phyloP scores from a whole-genome alignment of 2,888 invertebrate genomes.

The Pimpla rufipes region DNA sequence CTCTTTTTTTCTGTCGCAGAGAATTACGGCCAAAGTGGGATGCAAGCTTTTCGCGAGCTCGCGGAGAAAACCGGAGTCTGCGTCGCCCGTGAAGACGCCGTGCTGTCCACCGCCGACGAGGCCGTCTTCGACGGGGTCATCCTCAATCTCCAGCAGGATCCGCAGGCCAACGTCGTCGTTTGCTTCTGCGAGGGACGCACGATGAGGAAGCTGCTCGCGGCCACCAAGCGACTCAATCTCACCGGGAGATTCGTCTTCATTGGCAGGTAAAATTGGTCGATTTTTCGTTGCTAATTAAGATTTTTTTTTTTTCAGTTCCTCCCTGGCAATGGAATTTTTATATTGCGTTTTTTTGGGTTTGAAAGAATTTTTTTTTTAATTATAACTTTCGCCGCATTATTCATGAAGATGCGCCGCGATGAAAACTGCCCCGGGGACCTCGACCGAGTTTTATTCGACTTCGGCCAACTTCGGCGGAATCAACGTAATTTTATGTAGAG shows the following conservation, averaged over 20 bases:
- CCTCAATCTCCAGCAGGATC: constrained; percentile 86
- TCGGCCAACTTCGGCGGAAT: too few species aligned
- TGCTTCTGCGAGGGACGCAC: constrained; percentile 94
- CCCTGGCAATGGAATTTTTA: too few species aligned
- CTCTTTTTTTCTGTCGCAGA: constrained; percentile 85
- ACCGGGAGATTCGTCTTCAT: constrained; percentile 89
- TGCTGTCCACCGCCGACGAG: constrained; percentile 88
- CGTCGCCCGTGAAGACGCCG: constrained; percentile 90
- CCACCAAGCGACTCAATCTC: constrained; percentile 87
- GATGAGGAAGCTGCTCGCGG: constrained; percentile 88
- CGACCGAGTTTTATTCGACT: too few species aligned
- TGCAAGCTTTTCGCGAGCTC: constrained; percentile 91
- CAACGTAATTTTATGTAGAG: too few species aligned
- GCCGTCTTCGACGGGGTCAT: constrained; percentile 87
- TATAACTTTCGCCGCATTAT: too few species aligned
- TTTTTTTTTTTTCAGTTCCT: too few species aligned
- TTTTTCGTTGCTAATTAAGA: neutral
- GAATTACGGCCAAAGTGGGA: constrained; percentile 92
- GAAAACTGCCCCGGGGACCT: too few species aligned
- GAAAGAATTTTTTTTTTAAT: too few species aligned
- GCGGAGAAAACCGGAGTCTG: constrained; percentile 90
- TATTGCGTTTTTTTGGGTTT: too few species aligned
- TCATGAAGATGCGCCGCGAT: too few species aligned
- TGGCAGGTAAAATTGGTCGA: constrained; percentile 89
- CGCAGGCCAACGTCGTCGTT: constrained; percentile 88